Percentiles rank a stretch among this genome's conserved stretches.
These are phyloP conservation scores for Heliocidaris erythrogramma DNA, from an alignment of 35 echinoderm and acorn worm genomes.

Conservation along the genomic window DNA sequence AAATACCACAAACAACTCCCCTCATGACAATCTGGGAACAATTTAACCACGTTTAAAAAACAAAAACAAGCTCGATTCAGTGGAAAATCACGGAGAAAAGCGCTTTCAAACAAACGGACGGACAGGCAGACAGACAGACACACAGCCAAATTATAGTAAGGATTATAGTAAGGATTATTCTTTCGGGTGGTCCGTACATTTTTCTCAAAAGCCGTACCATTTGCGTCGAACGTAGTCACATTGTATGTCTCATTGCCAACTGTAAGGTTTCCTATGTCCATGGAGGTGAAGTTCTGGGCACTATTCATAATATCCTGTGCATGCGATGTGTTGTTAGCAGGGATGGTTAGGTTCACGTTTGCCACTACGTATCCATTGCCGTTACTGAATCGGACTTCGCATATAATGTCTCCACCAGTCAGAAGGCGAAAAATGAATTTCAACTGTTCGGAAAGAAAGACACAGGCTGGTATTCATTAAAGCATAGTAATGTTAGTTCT, in stretches of 20 bases:
- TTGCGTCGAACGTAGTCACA: not conserved
- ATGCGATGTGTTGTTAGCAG: not conserved
- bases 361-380: not conserved
- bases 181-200: no score
- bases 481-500: no score
- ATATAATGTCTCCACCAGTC: not conserved
- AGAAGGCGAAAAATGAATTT: not conserved
- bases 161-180: no score
- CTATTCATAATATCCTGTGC: not conserved
- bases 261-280: not conserved
- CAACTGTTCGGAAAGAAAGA: not conserved
- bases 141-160: no score
- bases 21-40: no score
- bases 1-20: no score
- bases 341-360: not conserved
- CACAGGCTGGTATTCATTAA: no score
- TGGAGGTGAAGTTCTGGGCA: not conserved
- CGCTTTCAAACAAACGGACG: no score
- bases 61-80: no score
- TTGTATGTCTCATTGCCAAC: not conserved
- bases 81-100: no score
- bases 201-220: not conserved
- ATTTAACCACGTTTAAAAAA: no score
- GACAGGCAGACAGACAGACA: no score
- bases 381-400: not conserved